Base-by-base conservation (phyloP, 2,113 vertebrate genomes). In the Mobula hypostoma region DNA sequence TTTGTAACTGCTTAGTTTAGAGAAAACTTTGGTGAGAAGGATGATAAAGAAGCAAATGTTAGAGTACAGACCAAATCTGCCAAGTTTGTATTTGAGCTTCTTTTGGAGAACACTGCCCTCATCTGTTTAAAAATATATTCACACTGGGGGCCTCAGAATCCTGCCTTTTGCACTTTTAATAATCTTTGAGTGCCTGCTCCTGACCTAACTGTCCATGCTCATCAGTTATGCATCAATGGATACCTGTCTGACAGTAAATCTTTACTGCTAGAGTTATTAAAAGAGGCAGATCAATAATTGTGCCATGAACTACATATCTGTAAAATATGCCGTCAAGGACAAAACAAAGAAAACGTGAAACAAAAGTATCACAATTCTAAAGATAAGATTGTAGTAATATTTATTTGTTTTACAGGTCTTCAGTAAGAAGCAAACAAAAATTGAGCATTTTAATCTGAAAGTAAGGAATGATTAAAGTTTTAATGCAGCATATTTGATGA, bases 21-120 rank as follows among this genome's bases (percentile, higher is more conserved):
- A 83, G 48, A 48, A 66, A 66, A 40, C 5, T 24, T 21, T 21
- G 11, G 27, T 9, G 24, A 56, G 56, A 27, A 24, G 27, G 17
- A 6, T 1, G 29, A 15, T 63, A 29, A 2, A 68, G 61, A 29
- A 66, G 61, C 85, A 66, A 7, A 56, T 93, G n/a, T 72, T 74
- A 29, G 15, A 4, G 66, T 72, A 40, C 68, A 48, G 4, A 48
- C 17, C 11, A 11, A 93, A 29, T 74, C 21, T 9, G 21, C 4
- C n/a, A 66, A 66, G 21, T 40, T 74, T 74, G 15, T n/a, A 27
- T 72, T 48, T 93, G 21, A 72, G 36, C 66, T 93, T 74, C 36
- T 74, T 72, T 93, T 93, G 91, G 32, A 48, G 70, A 56, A 93
- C 32, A 76, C 70, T 93, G 91, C 91, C 91, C 68, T 93, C 91